Conservation (phyloP, 2,888 invertebrate genomes). For the Hyppa rectilinea region DNA sequence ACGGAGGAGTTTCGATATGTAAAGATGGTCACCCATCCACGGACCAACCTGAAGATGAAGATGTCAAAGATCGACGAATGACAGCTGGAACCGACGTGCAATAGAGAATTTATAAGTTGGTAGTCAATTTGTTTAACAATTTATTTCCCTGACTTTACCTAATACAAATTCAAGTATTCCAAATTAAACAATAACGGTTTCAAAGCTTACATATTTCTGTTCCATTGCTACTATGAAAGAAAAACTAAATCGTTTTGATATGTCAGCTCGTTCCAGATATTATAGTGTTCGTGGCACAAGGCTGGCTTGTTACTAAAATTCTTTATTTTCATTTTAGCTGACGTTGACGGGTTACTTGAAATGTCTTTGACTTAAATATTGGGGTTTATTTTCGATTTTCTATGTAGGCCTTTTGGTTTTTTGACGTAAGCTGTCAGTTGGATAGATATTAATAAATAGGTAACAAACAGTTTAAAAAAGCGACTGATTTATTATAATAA, state of each 20-base stretch:
- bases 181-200: conserved; percentile 13
- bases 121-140: too few relatives aligned
- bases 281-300: conserved; percentile 29
- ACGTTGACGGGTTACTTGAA: not conserved
- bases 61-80: too few relatives aligned
- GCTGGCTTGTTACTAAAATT: conserved; percentile 35
- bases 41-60: too few relatives aligned
- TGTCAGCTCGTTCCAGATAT: conserved; percentile 37
- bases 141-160: too few relatives aligned
- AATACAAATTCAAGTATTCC: conserved; percentile 11
- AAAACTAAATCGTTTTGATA: conserved; percentile 28
- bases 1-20: too few relatives aligned
- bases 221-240: conserved; percentile 6
- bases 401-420: not conserved
- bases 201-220: conserved; percentile 27
- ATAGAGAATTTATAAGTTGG: too few relatives aligned
- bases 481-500: too few relatives aligned
- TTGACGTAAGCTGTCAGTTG: not conserved
- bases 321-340: conserved; percentile 42
- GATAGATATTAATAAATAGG: too few relatives aligned
- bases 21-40: too few relatives aligned
- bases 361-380: conserved; percentile 21
- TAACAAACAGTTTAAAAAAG: too few relatives aligned
- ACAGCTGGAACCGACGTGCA: too few relatives aligned
- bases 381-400: not conserved